These are phyloP conservation scores for Corydoras maculifer DNA, from an alignment of 2,113 vertebrate genomes.

Conservation along the genomic window DNA sequence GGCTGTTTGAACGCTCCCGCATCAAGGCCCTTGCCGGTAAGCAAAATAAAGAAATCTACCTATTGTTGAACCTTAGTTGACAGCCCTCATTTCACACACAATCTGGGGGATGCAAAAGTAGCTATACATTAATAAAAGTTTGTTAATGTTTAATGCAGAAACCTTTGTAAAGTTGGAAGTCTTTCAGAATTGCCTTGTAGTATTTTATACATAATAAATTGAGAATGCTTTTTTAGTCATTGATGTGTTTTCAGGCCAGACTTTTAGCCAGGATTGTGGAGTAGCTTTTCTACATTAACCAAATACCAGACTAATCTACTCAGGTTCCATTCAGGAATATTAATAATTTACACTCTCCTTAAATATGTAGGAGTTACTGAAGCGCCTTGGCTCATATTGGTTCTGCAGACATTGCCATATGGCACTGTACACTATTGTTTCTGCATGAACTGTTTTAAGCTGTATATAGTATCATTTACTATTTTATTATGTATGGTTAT, in stretches of 20 bases:
- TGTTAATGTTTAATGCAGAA: too few relatives aligned
- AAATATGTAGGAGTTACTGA: too few relatives aligned
- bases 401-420: too few relatives aligned
- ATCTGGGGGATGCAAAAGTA: too few relatives aligned
- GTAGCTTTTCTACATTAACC: neutral
- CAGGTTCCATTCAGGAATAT: too few relatives aligned
- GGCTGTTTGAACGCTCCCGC: conserved; percentile 90
- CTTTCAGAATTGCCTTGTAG: too few relatives aligned
- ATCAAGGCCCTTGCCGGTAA: conserved; percentile 97
- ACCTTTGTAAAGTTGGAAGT: too few relatives aligned
- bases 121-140: too few relatives aligned
- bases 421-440: neutral
- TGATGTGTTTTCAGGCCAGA: neutral
- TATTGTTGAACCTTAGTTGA: neutral
- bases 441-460: neutral
- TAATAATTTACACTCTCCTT: too few relatives aligned
- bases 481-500: neutral
- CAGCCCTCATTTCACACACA: too few relatives aligned
- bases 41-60: conserved; percentile 17
- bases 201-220: too few relatives aligned
- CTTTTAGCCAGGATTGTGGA: neutral
- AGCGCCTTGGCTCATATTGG: too few relatives aligned
- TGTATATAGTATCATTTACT: neutral
- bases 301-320: neutral
- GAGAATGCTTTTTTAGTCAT: neutral